Base-by-base conservation (phyloP, 1,140 invertebrate genomes). In the Drosophila arizonae region DNA sequence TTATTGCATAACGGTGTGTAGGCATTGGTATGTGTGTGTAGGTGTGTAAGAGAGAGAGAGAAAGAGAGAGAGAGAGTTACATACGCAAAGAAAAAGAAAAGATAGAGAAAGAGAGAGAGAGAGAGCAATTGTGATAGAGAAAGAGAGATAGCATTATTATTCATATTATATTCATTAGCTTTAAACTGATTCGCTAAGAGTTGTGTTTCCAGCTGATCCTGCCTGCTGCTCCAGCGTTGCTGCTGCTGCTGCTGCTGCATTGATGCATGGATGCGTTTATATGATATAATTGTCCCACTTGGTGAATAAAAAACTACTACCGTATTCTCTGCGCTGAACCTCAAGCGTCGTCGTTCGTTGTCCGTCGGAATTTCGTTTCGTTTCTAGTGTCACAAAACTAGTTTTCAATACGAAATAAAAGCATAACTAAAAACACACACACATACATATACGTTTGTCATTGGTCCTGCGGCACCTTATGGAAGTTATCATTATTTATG, bases 321-420 rank as follows among this genome's bases (percentile, higher is more conserved):
- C 90, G 81, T 91, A 91, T 91, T 91, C 61, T 81, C 90, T 91
- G 90, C 90, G 66, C 86, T 88, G 90, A 91, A 91, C 90, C 90
- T 91, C 86, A 41, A 52, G 50, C 33, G 33, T 33, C 33, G 33
- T 33, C 28, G 33, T 70, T 54, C 52, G 52, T 67, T 46, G 6
- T 33, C 33, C 6, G 60, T 62, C 21, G 11, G 13, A 68, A 72
- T 72, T 72, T 60, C 33, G 55, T 33, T 21, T 43, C 41, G 8
- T 58, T 48, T 28, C 41, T 50, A 63, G 28, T 15, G 60, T 62
- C 55, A n/a, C 15, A 61, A 67, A n/a, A 28, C 33, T 50, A 55
- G n/a, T 45, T 57, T n/a, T 50, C 51, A 56, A 63, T 48, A 36
- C 46, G 28, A 58, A 57, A 36, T 41, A 26, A 56, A n/a, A 11